phyloP scores from a whole-genome alignment of 2,113 vertebrate species.

The Conger conger region DNA sequence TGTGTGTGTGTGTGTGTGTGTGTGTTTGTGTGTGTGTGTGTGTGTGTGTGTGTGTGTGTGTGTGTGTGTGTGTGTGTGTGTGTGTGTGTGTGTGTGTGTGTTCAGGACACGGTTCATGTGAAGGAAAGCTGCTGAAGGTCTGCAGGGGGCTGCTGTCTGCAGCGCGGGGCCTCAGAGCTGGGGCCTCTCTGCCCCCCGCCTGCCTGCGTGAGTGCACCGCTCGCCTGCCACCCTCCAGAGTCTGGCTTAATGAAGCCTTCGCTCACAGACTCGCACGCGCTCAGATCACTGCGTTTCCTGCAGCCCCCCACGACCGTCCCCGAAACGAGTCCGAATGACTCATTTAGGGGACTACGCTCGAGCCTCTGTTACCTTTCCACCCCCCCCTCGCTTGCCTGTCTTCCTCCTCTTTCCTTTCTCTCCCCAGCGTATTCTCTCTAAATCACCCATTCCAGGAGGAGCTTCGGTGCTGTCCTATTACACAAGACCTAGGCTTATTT shows the following conservation, averaged over 20 bases:
- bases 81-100: neutral
- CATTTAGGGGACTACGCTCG: neutral
- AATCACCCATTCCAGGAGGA: slow-evolving; percentile 15
- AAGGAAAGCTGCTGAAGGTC: neutral
- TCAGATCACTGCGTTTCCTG: neutral
- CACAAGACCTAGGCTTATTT: slow-evolving; percentile 27
- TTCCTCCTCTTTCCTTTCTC: neutral
- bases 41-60: too few species aligned
- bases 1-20: too few species aligned
- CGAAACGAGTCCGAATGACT: neutral
- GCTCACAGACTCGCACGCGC: neutral
- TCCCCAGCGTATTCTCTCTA: neutral
- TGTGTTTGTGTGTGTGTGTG: too few species aligned
- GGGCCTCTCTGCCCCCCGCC: neutral
- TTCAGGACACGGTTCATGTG: neutral
- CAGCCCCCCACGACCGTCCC: neutral
- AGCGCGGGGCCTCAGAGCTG: neutral
- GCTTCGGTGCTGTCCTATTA: slow-evolving; percentile 32
- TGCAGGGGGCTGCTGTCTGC: neutral
- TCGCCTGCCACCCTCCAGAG: too few species aligned
- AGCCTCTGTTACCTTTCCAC: neutral
- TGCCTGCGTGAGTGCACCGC: too few species aligned
- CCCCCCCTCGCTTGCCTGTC: neutral
- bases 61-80: too few species aligned
- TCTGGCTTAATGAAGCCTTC: neutral